Evolutionary conservation across 2,113 vertebrate species (phyloP), one percentile per base, ranked within the genome.

Genomic region (Dicerorhinus sumatrensis): DNA sequence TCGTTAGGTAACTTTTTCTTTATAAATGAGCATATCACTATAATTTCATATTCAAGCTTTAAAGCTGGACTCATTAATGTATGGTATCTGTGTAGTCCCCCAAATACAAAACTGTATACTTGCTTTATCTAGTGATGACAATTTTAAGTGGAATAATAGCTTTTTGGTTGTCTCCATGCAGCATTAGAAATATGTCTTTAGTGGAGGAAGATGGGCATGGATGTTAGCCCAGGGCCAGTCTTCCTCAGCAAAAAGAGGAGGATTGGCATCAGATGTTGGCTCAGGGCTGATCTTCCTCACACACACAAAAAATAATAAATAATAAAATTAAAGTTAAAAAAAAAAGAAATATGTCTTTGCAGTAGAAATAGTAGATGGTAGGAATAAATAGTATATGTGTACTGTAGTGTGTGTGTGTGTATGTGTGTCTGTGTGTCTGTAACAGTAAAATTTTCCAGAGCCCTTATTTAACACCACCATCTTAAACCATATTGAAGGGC

Each of bases 11-110:
- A 13, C 11, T 80, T 97, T 94, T 51, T 54, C 48, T 77, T 98
- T 88, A 58, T 33, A 89, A 88, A 67, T 72, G 75, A 96, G 11
- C 17, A 0, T n/a, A 31, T 88, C 73, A 16, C 63, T 89, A 67
- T 67, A 69, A 42, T 98, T 98, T 93, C 36, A 33, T 82, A 25
- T 89, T 93, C n/a, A 79, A 29, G 56, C 65, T 96, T 97, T 96
- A 80, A 92, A 97, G 48, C 58, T 67, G 91, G 84, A 60, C 73
- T 89, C 62, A 5, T 94, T 92, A 89, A 27, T 87, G 16, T 69
- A 76, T 96, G 54, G 97, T 96, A 92, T n/a, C 1, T 85, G 2
- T 25, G 5, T 46, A 63, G 89, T 97, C 14, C 56, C 73, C 96
- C 92, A 94, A 81, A 86, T 90, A 29, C 20, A 36, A 36, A 42